A percentile compares a stretch with the other conserved stretches of the same genome.
These are phyloP conservation scores for Pleuronectes platessa DNA, from an alignment of 2,113 vertebrate genomes.

Conservation along the genomic window DNA sequence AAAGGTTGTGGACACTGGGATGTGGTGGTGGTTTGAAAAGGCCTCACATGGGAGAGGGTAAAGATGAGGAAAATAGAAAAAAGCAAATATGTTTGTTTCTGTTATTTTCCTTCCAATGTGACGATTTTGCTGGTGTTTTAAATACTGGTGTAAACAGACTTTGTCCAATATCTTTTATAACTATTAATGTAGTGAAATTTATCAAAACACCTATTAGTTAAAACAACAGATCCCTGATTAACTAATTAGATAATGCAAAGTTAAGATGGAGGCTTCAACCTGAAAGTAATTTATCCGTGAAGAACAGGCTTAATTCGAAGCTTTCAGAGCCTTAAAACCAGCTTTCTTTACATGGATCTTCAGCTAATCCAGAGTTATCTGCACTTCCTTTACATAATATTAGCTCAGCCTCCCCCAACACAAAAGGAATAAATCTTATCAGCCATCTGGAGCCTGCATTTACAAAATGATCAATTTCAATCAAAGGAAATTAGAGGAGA, in stretches of 20 bases:
- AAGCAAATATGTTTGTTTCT: too few relatives aligned
- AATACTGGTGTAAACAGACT: too few relatives aligned
- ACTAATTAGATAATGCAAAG: constrained; percentile 20
- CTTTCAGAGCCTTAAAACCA: constrained; percentile 68
- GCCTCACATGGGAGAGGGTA: too few relatives aligned
- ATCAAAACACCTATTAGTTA: neutral
- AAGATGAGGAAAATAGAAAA: too few relatives aligned
- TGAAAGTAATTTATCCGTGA: constrained; percentile 9
- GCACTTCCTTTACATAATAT: constrained; percentile 79
- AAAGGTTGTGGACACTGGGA: too few relatives aligned
- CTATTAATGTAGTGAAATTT: too few relatives aligned
- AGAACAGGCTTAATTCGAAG: constrained; percentile 39
- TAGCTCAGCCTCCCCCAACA: constrained; percentile 72
- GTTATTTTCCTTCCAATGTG: too few relatives aligned
- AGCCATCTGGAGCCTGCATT: constrained; percentile 83
- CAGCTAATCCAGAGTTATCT: constrained; percentile 78
- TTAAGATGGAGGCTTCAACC: constrained; percentile 7
- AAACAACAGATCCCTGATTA: neutral
- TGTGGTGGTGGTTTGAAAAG: too few relatives aligned
- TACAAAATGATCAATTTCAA: constrained; percentile 86
- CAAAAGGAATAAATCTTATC: constrained; percentile 82
- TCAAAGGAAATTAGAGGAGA: constrained; percentile 83
- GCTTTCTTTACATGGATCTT: constrained; percentile 67
- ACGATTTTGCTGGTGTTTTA: too few relatives aligned
- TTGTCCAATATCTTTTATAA: neutral